phyloP scores from a whole-genome alignment of 2,888 invertebrate genomes.

The Cotesia congregata region DNA sequence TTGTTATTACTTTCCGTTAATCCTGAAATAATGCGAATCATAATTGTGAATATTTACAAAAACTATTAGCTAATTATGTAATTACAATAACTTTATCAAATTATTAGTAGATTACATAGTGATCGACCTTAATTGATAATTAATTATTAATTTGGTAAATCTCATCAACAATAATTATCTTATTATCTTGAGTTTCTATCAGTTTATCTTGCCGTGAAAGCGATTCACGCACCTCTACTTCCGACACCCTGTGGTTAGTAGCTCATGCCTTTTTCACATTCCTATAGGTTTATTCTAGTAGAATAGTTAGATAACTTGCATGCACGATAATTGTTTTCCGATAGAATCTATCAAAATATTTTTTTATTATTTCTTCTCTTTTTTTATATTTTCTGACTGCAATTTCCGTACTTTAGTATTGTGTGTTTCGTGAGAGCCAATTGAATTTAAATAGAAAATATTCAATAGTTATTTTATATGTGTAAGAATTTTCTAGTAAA shows the following conservation, averaged over 20 bases:
- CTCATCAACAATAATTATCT: constrained; percentile 62
- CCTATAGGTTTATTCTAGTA: neutral
- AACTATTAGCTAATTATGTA: too few relatives aligned
- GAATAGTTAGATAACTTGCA: constrained; percentile 19
- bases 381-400: neutral
- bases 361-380: neutral
- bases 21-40: too few relatives aligned
- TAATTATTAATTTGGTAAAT: constrained; percentile 60
- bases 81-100: neutral
- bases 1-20: too few relatives aligned
- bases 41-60: too few relatives aligned
- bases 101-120: constrained; percentile 2
- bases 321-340: constrained; percentile 24
- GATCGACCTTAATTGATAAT: constrained; percentile 37
- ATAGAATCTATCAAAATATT: neutral
- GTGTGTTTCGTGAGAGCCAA: neutral
- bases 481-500: too few relatives aligned
- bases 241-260: constrained; percentile 48
- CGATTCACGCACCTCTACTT: constrained; percentile 49
- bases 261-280: constrained; percentile 40
- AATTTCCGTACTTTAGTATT: neutral
- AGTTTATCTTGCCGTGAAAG: constrained; percentile 42
- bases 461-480: too few relatives aligned
- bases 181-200: constrained; percentile 53
- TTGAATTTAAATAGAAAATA: too few relatives aligned